phyloP scores from a whole-genome alignment of 1,140 invertebrate genomes.

The Aradophagus sp. region DNA sequence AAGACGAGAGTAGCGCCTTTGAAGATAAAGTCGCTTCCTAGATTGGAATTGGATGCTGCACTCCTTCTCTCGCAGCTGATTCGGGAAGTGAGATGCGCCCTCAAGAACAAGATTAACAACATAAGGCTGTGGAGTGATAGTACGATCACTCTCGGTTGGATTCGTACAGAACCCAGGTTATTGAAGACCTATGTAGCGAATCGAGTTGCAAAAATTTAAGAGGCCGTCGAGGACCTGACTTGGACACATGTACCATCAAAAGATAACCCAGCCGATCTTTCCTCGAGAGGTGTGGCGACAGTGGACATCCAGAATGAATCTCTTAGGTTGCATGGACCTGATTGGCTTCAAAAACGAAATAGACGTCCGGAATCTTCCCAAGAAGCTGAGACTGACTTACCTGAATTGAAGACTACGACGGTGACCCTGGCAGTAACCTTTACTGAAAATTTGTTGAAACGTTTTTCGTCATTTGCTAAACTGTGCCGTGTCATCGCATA shows the following conservation, averaged over 20 bases:
- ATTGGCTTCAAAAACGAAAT: background rate
- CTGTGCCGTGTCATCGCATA: slow-evolving; percentile 11
- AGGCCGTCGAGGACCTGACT: slow-evolving; percentile 56
- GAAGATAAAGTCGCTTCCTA: slow-evolving; percentile 5
- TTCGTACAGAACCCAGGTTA: slow-evolving; percentile 29
- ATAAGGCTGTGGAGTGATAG: slow-evolving; percentile 37
- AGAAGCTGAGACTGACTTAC: slow-evolving; percentile 2
- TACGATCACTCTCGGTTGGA: slow-evolving; percentile 48
- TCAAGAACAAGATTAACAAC: background rate
- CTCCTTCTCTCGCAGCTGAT: slow-evolving; percentile 8
- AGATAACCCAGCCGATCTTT: slow-evolving; percentile 57
- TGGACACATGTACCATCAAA: slow-evolving; percentile 31
- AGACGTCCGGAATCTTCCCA: background rate
- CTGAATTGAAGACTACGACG: background rate
- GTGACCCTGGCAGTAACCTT: background rate
- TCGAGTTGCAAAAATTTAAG: slow-evolving; percentile 46
- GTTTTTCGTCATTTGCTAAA: slow-evolving; percentile 9
- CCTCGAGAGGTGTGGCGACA: slow-evolving; percentile 40
- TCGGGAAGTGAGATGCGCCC: background rate
- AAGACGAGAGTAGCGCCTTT: slow-evolving; percentile 26
- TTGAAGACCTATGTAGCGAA: slow-evolving; percentile 70
- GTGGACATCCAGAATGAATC: background rate
- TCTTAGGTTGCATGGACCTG: slow-evolving; percentile 5
- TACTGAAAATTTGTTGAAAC: background rate
- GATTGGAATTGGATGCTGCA: slow-evolving; percentile 23